phyloP scores from a whole-genome alignment of 2,113 vertebrate genomes.

The Ibidorhyncha struthersii region DNA sequence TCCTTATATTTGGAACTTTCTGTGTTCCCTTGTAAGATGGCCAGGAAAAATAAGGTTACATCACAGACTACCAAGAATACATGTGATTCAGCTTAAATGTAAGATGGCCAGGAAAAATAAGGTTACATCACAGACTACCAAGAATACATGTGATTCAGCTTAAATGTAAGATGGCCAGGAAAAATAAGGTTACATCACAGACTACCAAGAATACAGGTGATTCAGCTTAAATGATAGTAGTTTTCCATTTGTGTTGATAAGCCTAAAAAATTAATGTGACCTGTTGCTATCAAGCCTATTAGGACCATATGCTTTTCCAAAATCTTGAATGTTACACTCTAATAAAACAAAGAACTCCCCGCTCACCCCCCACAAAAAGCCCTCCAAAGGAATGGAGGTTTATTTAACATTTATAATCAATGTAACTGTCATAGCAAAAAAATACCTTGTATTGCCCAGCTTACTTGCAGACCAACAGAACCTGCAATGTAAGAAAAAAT shows the following conservation, averaged over 20 bases:
- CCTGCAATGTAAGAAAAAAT: slow-evolving; percentile 10
- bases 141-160: not conserved
- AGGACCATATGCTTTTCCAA: not conserved
- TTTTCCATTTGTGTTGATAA: not conserved
- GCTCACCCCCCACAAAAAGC: fast-evolving
- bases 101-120: not conserved
- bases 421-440: not conserved
- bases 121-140: not conserved
- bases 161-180: too few species aligned
- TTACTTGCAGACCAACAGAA: slow-evolving; percentile 25
- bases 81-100: not conserved
- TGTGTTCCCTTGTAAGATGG: not conserved
- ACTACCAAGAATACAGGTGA: not conserved
- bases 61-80: not conserved
- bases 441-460: slow-evolving; percentile 15
- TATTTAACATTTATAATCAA: not conserved
- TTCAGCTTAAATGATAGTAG: not conserved
- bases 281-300: not conserved
- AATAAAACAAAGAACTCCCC: not conserved
- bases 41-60: not conserved
- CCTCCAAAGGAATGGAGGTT: not conserved
- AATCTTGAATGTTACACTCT: not conserved
- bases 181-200: not conserved
- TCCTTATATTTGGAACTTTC: not conserved
- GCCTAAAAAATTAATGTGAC: not conserved